Evolutionary conservation across 2,113 vertebrate species (phyloP), one percentile per base, ranked within the genome.

Genomic region (Percopsis transmontana): DNA sequence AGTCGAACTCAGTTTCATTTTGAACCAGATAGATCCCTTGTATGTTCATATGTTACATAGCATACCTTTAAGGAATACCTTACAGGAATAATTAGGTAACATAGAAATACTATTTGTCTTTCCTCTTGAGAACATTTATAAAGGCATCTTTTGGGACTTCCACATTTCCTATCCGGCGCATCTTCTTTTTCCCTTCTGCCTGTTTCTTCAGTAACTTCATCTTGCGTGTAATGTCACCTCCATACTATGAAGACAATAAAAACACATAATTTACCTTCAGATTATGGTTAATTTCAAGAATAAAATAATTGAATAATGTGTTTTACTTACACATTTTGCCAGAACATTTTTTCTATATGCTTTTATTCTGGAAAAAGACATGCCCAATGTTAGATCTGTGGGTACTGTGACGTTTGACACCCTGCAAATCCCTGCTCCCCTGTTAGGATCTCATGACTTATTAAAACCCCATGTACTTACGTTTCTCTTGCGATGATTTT

Each of bases 131-230:
- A 66, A 98, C 91, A 59, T 70, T 94, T 77, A 99, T 96, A 68
- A 99, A 98, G 33, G 95, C 94, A 58, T 98, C 96, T 92, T 94
- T 96, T 47, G 96, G 97, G 60, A 99, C 93, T 40, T 98, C 95
- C 51, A 98, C 87, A 0, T 93, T 98, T 63, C 97, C 96, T 59
- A 98, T 91, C 61, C 92, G 94, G 58, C 97, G 92, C 94, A 99
- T 92, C 77, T 96, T 91, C 82, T 91, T 99, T 86, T 99, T 99
- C 15, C 97, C 94, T 84, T 99, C 97, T 1, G 95, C 91, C 81
- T 99, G 97, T 72, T 89, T 95, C 91, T 94, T 98, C 74, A 99
- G 84, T 47, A 98, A 93, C 77, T 98, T 99, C 96, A 98, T 98
- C 91, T 94, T 98, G 55, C 97, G 91, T 18, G 97, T 95, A 67